Conservation (phyloP, 2,888 invertebrate species). For the Andrena flavipes region DNA sequence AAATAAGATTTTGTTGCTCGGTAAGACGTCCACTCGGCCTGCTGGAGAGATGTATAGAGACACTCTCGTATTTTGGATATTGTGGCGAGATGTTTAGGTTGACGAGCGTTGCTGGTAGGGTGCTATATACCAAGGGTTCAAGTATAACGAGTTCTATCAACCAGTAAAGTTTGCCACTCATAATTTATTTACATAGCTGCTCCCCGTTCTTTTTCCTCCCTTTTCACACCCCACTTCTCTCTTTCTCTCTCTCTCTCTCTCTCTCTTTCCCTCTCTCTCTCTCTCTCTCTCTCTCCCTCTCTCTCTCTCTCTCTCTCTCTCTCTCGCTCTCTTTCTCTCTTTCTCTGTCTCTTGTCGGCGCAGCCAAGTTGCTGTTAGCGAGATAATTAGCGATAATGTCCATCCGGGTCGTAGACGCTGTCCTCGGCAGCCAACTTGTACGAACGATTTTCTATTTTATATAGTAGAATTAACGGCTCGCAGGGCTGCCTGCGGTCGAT, state of each 20-base stretch:
- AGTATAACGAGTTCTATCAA: neutral
- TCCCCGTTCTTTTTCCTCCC: neutral
- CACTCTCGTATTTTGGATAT: no score
- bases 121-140: no score
- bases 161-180: neutral
- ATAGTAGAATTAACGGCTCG: neutral
- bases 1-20: no score
- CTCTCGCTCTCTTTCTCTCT: neutral
- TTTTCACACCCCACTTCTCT: no score
- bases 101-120: no score
- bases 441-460: constrained; percentile 24
- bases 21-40: no score
- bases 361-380: constrained; percentile 1
- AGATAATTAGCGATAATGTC: constrained; percentile 26
- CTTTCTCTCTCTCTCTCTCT: neutral
- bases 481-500: constrained; percentile 31
- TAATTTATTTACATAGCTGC: neutral
- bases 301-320: neutral
- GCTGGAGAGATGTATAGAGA: no score
- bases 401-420: neutral
- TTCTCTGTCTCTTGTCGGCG: neutral
- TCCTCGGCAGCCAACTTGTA: constrained; percentile 11
- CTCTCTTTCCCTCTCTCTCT: neutral
- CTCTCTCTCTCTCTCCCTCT: neutral
- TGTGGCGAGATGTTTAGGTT: no score